Percentiles rank a stretch among this genome's conserved stretches.
Conservation (phyloP, 1,140 invertebrate genomes). For the Brachionus rotundiformis region DNA sequence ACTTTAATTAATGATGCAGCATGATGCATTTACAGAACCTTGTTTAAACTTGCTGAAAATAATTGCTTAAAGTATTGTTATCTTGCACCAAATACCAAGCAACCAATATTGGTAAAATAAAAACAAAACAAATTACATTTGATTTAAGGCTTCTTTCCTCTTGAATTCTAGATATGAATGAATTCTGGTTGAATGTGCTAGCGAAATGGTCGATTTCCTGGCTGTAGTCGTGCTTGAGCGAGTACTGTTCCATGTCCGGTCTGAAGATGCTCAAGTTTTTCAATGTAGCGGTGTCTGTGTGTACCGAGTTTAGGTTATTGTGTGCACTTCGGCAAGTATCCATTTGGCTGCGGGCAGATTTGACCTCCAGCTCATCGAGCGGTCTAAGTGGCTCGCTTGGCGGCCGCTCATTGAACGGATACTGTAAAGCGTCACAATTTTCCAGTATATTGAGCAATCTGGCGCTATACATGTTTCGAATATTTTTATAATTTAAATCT, state of each 20-base stretch:
- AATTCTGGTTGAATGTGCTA: constrained; percentile 10
- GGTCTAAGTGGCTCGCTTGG: neutral
- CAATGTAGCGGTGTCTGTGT: neutral
- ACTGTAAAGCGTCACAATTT: neutral
- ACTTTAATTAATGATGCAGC: no score
- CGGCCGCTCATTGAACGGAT: constrained; percentile 44
- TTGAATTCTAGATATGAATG: constrained; percentile 14
- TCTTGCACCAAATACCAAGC: no score
- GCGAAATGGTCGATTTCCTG: neutral
- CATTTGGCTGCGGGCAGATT: neutral
- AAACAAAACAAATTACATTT: neutral
- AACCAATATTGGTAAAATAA: no score
- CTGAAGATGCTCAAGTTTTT: neutral
- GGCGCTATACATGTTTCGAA: constrained; percentile 35
- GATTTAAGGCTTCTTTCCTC: constrained; percentile 1
- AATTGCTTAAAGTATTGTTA: no score
- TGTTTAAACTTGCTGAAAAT: no score
- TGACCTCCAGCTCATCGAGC: constrained; percentile 1
- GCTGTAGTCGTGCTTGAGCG: neutral
- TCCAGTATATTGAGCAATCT: constrained; percentile 33
- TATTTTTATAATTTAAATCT: neutral
- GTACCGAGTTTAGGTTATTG: neutral
- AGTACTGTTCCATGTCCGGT: neutral
- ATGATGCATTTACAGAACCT: no score
- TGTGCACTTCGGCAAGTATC: neutral